Evolutionary conservation across 1,140 invertebrate genomes (phyloP).

Genomic region (Aleiodes sp.): DNA sequence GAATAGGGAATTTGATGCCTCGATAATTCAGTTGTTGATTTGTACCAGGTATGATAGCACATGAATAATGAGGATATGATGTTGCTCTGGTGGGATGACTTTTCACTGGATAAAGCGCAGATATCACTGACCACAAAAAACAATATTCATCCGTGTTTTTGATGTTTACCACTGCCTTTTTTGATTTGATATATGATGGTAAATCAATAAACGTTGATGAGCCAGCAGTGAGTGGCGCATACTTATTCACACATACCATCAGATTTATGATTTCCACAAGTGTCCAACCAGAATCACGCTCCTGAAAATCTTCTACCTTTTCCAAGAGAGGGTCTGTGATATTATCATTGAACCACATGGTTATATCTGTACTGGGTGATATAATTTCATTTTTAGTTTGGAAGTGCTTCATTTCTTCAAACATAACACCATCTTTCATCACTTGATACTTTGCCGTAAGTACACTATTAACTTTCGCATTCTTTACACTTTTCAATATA

Average conservation of each 20-base stretch:
- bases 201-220: too few species aligned
- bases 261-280: slow-evolving; percentile 31
- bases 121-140: too few species aligned
- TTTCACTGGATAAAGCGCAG: slow-evolving; percentile 8
- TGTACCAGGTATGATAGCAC: background rate
- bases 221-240: slow-evolving; percentile 32
- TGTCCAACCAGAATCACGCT: slow-evolving; percentile 35
- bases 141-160: slow-evolving; percentile 26
- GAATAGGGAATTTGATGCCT: slow-evolving; percentile 36
- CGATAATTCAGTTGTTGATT: slow-evolving; percentile 32
- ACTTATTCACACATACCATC: slow-evolving; percentile 35
- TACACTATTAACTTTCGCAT: too few species aligned
- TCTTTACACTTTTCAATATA: too few species aligned
- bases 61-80: slow-evolving; percentile 27
- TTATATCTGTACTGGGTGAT: too few species aligned
- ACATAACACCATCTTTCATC: too few species aligned
- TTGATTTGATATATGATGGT: too few species aligned
- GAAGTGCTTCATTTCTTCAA: too few species aligned
- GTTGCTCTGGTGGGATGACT: background rate
- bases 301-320: slow-evolving; percentile 29
- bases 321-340: too few species aligned
- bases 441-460: too few species aligned
- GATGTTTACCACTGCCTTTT: background rate
- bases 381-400: too few species aligned
- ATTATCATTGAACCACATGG: too few species aligned